Evolutionary conservation across 2,113 vertebrate genomes (phyloP).

Genomic region (Oncorhynchus tshawytscha): DNA sequence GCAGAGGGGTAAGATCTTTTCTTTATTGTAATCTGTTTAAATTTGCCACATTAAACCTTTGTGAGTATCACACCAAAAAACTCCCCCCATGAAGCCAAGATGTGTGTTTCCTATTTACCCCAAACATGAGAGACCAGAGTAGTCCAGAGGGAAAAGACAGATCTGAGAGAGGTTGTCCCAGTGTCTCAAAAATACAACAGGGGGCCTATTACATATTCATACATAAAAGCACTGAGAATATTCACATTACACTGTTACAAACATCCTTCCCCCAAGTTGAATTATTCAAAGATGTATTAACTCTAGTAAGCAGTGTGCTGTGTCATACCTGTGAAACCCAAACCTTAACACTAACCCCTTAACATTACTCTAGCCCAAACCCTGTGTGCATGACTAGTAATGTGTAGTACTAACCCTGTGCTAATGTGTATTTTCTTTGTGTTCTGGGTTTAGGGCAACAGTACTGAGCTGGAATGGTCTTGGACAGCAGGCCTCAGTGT

Average conservation of each 20-base stretch:
- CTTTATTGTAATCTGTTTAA: slow-evolving; percentile 84
- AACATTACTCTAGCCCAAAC: no score
- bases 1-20: slow-evolving; percentile 84
- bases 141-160: slow-evolving; percentile 15
- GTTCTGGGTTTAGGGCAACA: not conserved
- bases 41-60: slow-evolving; percentile 71
- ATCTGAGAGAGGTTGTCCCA: slow-evolving; percentile 17
- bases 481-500: slow-evolving; percentile 1
- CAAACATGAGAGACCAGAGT: not conserved
- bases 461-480: slow-evolving; percentile 7
- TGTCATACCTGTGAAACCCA: slow-evolving; percentile 20
- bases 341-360: not conserved
- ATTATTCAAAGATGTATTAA: slow-evolving; percentile 21
- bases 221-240: slow-evolving; percentile 13
- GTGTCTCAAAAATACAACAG: slow-evolving; percentile 17
- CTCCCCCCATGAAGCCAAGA: slow-evolving; percentile 6
- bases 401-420: not conserved
- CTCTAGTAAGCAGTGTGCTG: not conserved
- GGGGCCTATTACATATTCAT: slow-evolving; percentile 15
- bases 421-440: not conserved
- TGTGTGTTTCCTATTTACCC: slow-evolving; percentile 18
- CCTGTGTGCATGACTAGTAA: not conserved
- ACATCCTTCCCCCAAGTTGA: slow-evolving; percentile 7
- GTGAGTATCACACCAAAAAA: not conserved
- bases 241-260: slow-evolving; percentile 15